Conservation (phyloP, 2,113 vertebrate genomes). For the Ptilonorhynchus violaceus region DNA sequence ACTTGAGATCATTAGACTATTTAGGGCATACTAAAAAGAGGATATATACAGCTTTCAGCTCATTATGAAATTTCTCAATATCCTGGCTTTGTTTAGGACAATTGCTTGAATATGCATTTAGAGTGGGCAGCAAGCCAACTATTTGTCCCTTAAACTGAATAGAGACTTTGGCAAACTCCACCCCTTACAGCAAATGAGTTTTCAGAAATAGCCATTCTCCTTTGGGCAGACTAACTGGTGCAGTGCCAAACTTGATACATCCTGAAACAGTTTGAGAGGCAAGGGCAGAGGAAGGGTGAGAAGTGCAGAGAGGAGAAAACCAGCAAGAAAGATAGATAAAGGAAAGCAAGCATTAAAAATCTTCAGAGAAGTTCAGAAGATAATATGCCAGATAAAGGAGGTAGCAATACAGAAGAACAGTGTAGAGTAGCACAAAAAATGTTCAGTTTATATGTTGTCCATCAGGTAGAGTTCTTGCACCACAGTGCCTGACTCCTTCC, state of each 20-base stretch:
- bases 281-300: background rate
- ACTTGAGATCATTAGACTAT: background rate
- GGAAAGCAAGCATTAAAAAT: background rate
- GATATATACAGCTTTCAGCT: background rate
- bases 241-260: background rate
- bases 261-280: background rate
- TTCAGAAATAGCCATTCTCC: background rate
- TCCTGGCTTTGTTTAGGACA: background rate
- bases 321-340: background rate
- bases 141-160: background rate
- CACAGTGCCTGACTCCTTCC: background rate
- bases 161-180: conserved; percentile 19
- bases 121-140: background rate
- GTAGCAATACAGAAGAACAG: background rate
- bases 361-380: background rate
- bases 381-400: background rate
- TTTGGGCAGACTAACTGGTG: background rate
- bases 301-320: background rate
- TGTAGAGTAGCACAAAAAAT: background rate
- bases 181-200: background rate
- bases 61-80: background rate
- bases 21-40: background rate
- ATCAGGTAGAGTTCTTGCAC: background rate
- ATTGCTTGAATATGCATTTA: background rate
- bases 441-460: background rate